Percentiles rank a stretch among this genome's conserved stretches.
Conservation (phyloP, 2,113 vertebrate genomes). For the Zapornia atra region DNA sequence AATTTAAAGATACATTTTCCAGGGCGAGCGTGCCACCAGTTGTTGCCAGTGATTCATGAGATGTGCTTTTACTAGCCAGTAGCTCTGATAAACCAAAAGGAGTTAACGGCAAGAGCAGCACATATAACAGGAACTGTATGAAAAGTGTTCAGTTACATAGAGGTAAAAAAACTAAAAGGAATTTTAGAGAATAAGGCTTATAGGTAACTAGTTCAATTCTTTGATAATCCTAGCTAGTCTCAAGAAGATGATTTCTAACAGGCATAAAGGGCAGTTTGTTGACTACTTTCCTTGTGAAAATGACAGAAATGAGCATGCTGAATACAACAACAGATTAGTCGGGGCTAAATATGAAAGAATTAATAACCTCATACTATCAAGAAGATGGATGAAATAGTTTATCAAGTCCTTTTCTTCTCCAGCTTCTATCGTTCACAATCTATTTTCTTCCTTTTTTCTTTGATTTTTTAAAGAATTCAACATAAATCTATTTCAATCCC, state of each 20-base stretch:
- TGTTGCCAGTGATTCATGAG: not conserved
- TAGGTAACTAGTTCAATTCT: not conserved
- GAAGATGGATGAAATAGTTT: not conserved
- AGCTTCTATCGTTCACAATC: not conserved
- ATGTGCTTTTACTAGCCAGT: not conserved
- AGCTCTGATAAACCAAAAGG: not conserved
- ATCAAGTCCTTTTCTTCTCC: not conserved
- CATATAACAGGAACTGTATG: not conserved
- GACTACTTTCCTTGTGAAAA: not conserved
- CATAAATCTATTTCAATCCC: not conserved
- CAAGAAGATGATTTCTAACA: not conserved
- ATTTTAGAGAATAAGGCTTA: not conserved
- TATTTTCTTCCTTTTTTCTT: not conserved
- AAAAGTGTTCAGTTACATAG: not conserved
- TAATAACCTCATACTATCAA: not conserved
- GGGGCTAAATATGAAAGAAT: not conserved
- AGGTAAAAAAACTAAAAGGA: not conserved
- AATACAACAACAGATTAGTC: not conserved
- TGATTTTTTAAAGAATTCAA: not conserved
- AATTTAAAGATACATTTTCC: not conserved
- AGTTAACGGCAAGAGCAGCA: not conserved
- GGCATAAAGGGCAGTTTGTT: not conserved
- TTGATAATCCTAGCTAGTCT: not conserved
- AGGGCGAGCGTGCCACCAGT: not conserved
- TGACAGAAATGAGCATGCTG: not conserved